Evolutionary conservation across 2,888 invertebrate genomes (phyloP), one percentile per base, ranked within the genome.

Genomic region (Dendrolimus pini): DNA sequence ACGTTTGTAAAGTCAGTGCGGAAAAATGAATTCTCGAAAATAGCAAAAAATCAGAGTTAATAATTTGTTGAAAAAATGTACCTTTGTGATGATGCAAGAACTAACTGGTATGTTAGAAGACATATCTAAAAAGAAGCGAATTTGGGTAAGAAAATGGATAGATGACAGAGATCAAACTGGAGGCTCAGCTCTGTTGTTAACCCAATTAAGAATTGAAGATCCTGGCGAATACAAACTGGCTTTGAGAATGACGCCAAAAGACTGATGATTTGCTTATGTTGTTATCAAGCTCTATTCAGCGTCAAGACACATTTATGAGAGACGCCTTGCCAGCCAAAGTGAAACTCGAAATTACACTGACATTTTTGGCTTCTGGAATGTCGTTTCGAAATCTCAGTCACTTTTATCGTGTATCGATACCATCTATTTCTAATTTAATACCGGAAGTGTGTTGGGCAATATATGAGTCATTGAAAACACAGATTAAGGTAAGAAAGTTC

Each of bases 341-440:
- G 54, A 74, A 75, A 70, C 58, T 74, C 52, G 68, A 71, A 67
- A 60, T 72, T 54, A 71, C 72, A 54, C 64, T 72, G 60, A 64
- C 62, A 61, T 74, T 64, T 65, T 68, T 72, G 58, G 67, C 70
- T 62, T 64, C 70, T 54, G 69, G 71, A 63, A 68, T 64, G 60
- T 63, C 56, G 41, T 73, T 64, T 60, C 62, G 68, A 55, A 55
- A 52, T 57, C 64, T 71, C 12, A 66, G 63, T 64, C 68, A 68
- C 58, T 62, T 72, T 57, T 70, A 66, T 63, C 61, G 71, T 53
- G 67, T 70, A 56, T 65, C 62, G 54, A 65, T 57, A 63, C 61
- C 65, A 62, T 52, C 65, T 54, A 65, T 66, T 63, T 69, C 66
- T 65, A 58, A 53, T 53, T 53, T 53, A 53, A 53, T 53, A 53